Evolutionary conservation across 2,888 invertebrate genomes (phyloP).

Genomic region (Pherbina coryleti): DNA sequence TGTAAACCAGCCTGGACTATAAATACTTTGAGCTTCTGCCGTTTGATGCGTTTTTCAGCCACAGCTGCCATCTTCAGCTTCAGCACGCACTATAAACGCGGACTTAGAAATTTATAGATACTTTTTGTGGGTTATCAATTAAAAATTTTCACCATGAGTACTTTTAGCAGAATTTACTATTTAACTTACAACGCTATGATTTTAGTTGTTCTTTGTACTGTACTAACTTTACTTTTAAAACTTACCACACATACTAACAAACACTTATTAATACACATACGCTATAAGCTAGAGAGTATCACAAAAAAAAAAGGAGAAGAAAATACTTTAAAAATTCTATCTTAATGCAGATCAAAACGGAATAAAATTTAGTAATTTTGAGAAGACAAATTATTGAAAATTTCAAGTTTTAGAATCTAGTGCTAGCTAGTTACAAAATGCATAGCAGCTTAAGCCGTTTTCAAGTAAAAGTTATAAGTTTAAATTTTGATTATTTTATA

Average conservation of each 20-base stretch:
- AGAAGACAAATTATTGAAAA: neutral
- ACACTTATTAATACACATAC: neutral
- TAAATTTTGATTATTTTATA: slow-evolving; percentile 24
- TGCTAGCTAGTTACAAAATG: neutral
- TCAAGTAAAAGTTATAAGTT: neutral
- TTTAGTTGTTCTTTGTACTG: too few species aligned
- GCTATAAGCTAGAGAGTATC: slow-evolving; percentile 17
- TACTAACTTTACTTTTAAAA: too few species aligned
- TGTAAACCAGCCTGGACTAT: too few species aligned
- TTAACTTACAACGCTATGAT: too few species aligned
- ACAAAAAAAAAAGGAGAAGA: slow-evolving; percentile 8
- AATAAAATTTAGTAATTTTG: neutral
- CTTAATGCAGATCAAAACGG: neutral
- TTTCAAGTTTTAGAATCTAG: slow-evolving; percentile 7
- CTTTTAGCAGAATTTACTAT: too few species aligned
- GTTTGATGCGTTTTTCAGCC: too few species aligned
- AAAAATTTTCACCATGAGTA: too few species aligned
- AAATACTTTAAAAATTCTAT: neutral
- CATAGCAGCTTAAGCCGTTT: neutral
- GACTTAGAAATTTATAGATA: too few species aligned
- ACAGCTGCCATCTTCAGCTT: too few species aligned
- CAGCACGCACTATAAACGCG: too few species aligned
- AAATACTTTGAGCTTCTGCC: too few species aligned
- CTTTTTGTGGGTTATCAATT: too few species aligned
- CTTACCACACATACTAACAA: neutral